A percentile compares a stretch with the other conserved stretches of the same genome.
Evolutionary conservation across 1,140 invertebrate species (phyloP).

Genomic region (Musca domestica): DNA sequence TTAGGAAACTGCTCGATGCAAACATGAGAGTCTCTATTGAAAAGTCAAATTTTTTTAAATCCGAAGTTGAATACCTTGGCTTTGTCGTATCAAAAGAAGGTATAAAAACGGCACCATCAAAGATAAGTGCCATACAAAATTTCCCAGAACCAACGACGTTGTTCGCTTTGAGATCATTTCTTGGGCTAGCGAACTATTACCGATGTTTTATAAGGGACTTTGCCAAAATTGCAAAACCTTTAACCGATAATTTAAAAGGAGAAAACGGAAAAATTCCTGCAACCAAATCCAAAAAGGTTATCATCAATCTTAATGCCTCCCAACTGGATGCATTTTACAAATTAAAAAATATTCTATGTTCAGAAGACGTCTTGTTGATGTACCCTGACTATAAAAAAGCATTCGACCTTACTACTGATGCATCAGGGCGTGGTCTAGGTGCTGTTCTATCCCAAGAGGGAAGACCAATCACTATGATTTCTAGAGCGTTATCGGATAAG

Average conservation of each 20-base stretch:
- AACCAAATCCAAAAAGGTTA: constrained; percentile 3
- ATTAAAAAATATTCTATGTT: background rate
- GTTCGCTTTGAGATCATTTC: constrained; percentile 28
- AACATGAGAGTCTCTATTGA: too few relatives aligned
- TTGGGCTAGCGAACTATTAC: constrained; percentile 32
- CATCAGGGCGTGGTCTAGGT: constrained; percentile 29
- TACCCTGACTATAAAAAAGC: constrained; percentile 21
- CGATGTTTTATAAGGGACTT: constrained; percentile 27
- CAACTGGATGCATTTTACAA: constrained; percentile 3
- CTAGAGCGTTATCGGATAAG: constrained; percentile 38
- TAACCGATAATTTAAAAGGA: constrained; percentile 18
- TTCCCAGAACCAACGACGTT: constrained; percentile 27
- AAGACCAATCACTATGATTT: constrained; percentile 41
- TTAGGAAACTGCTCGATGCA: too few relatives aligned
- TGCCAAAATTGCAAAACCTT: constrained; percentile 38
- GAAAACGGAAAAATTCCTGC: background rate
- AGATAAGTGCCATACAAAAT: constrained; percentile 32
- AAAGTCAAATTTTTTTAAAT: constrained; percentile 54
- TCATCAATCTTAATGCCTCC: background rate
- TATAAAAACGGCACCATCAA: constrained; percentile 29
- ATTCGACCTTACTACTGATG: constrained; percentile 29
- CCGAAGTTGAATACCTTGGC: constrained; percentile 26
- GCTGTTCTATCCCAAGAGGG: constrained; percentile 39
- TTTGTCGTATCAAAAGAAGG: constrained; percentile 25
- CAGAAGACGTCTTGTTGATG: background rate